Base-by-base conservation (phyloP, 2,797 vertebrate genomes). In the Chelmon rostratus region DNA sequence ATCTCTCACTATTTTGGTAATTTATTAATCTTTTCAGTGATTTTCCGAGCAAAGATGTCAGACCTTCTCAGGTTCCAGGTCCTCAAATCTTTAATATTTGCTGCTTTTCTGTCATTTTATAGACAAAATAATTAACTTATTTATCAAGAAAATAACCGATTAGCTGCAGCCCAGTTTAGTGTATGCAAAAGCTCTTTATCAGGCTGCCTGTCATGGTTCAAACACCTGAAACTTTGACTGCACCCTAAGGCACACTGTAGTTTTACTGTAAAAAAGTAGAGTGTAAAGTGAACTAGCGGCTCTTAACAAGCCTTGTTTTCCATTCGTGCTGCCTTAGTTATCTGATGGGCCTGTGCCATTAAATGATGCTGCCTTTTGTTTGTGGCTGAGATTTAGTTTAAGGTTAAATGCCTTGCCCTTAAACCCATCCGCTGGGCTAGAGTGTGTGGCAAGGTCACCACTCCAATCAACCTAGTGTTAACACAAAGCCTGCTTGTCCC, bases 341-440 rank as follows among this genome's bases (percentile, higher is more conserved):
- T 78, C 46, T 57, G 54, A 37, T 50, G 33, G 73, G 49, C 73
- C 68, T 68, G 79, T 81, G 78, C 73, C 81, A 73, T 76, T 61
- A 89, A 85, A 74, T 56, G 73, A 86, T 54, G 58, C 81, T 18
- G 79, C 57, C 68, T 86, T 89, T 94, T 94, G 90, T 94, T 75
- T 77, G 52, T 59, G 77, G 79, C 84, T 85, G 66, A 83, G 86
- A 94, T 93, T 93, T 83, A 92, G 93, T 95, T 96, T 93, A 95
- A 96, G 94, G 94, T 95, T 95, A 96, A 95, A 95, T 88, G 85
- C 89, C 89, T 93, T 94, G 93, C 92, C 94, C 95, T 95, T 95
- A 95, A 95, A 96, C 93, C 93, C 94, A 90, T 94, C 87, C 82
- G 67, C 89, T 52, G 59, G 88, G 86, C 89, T 87, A 90, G 91